These are phyloP conservation scores for Cydia fagiglandana DNA, from an alignment of 1,140 invertebrate species.

Conservation along the genomic window DNA sequence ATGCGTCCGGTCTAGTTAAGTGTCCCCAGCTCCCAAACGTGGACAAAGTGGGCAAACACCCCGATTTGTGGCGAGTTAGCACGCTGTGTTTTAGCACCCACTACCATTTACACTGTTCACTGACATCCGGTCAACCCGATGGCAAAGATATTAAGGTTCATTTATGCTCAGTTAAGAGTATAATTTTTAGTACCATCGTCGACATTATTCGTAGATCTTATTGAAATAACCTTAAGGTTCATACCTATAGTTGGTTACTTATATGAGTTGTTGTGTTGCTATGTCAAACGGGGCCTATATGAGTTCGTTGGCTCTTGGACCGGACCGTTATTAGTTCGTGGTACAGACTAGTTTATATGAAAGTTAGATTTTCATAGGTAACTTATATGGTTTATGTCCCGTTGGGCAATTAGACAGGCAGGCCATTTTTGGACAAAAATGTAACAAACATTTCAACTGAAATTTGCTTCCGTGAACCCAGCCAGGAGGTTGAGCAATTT, in stretches of 20 bases:
- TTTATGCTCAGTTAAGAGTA: not conserved
- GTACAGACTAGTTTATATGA: not conserved
- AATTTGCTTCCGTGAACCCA: no score
- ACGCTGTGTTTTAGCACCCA: constrained; percentile 9
- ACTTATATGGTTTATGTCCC: not conserved
- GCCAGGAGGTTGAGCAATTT: no score
- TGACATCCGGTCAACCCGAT: not conserved
- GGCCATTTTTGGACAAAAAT: not conserved
- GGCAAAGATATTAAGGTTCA: not conserved
- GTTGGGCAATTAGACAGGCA: not conserved
- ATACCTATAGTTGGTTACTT: no score
- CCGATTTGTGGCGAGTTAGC: not conserved
- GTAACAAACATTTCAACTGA: no score
- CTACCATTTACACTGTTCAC: not conserved
- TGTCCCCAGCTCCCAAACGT: not conserved
- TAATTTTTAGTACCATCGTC: not conserved
- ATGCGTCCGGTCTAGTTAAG: constrained; percentile 5
- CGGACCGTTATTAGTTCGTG: not conserved
- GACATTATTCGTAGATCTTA: no score
- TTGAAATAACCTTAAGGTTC: no score
- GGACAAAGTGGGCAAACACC: not conserved
- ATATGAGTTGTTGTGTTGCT: not conserved
- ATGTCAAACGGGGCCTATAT: not conserved
- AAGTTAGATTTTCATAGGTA: not conserved
- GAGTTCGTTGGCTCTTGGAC: not conserved